A percentile compares a stretch with the other conserved stretches of the same genome.
phyloP scores from a whole-genome alignment of 2,113 vertebrate species.

The Spea bombifrons region DNA sequence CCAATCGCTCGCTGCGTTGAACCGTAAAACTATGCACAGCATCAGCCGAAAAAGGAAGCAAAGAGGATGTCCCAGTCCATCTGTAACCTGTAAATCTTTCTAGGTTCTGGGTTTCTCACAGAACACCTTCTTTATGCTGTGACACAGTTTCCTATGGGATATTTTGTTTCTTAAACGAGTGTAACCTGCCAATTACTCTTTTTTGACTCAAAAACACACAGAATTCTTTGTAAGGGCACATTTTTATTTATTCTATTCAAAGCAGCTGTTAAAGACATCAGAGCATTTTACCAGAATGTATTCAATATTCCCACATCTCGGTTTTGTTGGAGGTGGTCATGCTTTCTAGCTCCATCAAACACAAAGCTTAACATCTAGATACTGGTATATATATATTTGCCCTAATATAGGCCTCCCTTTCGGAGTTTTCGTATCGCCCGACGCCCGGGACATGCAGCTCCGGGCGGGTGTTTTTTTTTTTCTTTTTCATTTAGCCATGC shows the following conservation, averaged over 20 bases:
- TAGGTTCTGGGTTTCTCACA: slow-evolving; percentile 35
- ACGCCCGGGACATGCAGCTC: no score
- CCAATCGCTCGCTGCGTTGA: slow-evolving; percentile 2
- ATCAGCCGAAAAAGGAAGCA: slow-evolving; percentile 21
- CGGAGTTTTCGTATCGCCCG: no score
- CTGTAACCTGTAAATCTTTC: slow-evolving; percentile 42
- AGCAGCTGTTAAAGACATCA: slow-evolving; percentile 15
- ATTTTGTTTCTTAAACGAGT: slow-evolving; percentile 28
- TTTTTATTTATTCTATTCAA: slow-evolving; percentile 5
- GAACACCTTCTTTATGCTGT: slow-evolving; percentile 47
- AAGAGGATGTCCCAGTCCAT: slow-evolving; percentile 46
- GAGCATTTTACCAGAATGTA: slow-evolving; percentile 28
- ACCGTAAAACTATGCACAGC: slow-evolving; percentile 21
- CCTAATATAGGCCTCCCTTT: no score
- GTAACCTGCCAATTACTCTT: slow-evolving; percentile 38
- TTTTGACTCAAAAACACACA: slow-evolving; percentile 12
- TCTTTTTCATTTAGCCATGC: no score
- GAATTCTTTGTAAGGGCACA: slow-evolving; percentile 33
- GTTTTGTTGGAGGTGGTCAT: no score
- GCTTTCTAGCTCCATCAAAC: no score
- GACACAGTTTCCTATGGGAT: slow-evolving; percentile 46
- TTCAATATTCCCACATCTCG: neutral
- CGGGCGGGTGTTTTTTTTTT: no score
- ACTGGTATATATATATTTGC: no score
- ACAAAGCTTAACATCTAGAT: no score